phyloP scores from a whole-genome alignment of 2,113 vertebrate genomes.

The Upupa epops region DNA sequence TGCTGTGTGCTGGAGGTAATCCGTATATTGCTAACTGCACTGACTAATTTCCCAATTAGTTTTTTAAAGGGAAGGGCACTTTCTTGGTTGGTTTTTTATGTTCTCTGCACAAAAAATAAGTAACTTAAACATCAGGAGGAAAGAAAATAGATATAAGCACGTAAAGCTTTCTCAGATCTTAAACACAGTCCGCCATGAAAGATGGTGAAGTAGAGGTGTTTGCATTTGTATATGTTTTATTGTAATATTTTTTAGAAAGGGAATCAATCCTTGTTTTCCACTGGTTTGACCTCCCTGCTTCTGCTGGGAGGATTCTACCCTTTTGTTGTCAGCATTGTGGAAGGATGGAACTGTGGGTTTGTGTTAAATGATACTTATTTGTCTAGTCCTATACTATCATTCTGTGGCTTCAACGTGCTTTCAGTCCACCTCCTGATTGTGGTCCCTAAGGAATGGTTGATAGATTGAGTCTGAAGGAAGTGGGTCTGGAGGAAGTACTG shows the following conservation, averaged over 20 bases:
- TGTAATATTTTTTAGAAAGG: not conserved
- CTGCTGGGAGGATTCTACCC: not conserved
- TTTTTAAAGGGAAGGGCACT: not conserved
- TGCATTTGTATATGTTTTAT: not conserved
- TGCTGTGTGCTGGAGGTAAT: not conserved
- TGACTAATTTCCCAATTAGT: not conserved
- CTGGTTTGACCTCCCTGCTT: not conserved
- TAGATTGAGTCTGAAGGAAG: not conserved
- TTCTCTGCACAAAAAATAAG: not conserved
- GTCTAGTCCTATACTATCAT: not conserved
- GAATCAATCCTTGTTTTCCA: not conserved
- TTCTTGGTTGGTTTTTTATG: not conserved
- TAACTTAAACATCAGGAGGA: not conserved
- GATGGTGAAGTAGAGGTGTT: rapidly evolving
- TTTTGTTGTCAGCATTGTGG: no score
- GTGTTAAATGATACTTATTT: not conserved
- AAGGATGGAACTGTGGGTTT: not conserved
- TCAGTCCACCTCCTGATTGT: not conserved
- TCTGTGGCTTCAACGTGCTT: not conserved
- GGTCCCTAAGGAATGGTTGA: not conserved
- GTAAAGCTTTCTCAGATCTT: not conserved
- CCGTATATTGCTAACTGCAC: not conserved
- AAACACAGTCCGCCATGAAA: not conserved
- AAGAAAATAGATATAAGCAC: not conserved
- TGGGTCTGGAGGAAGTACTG: not conserved